These are phyloP conservation scores for Lottia gigantea DNA, from an alignment of 2,888 invertebrate genomes.

Conservation along the genomic window DNA sequence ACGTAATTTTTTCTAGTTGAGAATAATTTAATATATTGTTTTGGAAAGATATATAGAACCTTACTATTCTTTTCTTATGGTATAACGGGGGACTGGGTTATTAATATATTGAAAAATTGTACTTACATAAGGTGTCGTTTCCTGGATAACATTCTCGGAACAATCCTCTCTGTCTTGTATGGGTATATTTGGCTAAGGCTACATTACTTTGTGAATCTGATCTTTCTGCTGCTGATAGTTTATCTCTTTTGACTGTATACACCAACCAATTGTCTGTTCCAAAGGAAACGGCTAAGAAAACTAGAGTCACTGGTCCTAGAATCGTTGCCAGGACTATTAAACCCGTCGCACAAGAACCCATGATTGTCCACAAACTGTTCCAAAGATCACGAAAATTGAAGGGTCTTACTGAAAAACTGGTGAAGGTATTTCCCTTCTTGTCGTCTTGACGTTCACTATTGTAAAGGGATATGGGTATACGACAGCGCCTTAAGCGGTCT, in stretches of 20 bases:
- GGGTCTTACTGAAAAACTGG: no score
- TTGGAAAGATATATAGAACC: no score
- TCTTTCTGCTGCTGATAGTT: constrained; percentile 15
- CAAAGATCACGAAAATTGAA: no score
- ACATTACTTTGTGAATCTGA: background rate
- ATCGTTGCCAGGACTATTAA: constrained; percentile 38
- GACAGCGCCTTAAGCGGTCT: background rate
- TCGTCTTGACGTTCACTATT: no score
- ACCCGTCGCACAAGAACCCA: background rate
- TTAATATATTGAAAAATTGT: constrained; percentile 4
- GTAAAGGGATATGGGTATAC: background rate
- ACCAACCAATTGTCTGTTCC: constrained; percentile 61
- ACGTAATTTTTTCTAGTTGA: no score
- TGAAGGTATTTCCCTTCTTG: no score
- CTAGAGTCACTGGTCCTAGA: constrained; percentile 51
- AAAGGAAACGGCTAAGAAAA: constrained; percentile 55
- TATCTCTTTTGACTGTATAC: constrained; percentile 45
- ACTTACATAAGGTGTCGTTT: constrained; percentile 58
- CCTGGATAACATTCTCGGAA: constrained; percentile 60
- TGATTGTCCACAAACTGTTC: background rate
- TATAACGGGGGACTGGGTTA: no score
- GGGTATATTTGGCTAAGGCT: constrained; percentile 34
- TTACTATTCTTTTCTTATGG: no score
- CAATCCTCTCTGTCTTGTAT: constrained; percentile 53
- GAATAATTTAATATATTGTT: no score